These are phyloP conservation scores for Meganola albula DNA, from an alignment of 2,888 invertebrate species.

Conservation along the genomic window DNA sequence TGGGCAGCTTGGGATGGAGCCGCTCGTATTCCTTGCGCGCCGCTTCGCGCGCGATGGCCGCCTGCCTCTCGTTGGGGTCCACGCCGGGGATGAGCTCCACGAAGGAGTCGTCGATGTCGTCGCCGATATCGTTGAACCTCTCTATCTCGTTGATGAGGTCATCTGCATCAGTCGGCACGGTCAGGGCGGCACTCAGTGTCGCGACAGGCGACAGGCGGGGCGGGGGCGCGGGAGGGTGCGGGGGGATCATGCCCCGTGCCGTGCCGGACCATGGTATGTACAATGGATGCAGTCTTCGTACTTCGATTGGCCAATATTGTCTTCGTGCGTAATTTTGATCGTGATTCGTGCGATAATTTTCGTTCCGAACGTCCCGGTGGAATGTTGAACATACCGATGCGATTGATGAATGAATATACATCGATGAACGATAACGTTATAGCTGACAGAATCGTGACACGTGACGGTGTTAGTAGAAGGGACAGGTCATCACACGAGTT, in stretches of 20 bases:
- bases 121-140: conserved; percentile 93
- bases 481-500: conserved; percentile 56
- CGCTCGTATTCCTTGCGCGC: conserved; percentile 41
- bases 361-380: conserved; percentile 24
- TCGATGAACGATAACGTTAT: conserved; percentile 36
- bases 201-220: conserved; percentile 29
- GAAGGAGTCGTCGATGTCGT: conserved; percentile 95
- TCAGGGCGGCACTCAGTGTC: conserved; percentile 40
- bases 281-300: conserved; percentile 24
- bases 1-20: conserved; percentile 24
- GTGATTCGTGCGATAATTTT: too few species aligned
- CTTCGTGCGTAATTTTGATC: conserved; percentile 10
- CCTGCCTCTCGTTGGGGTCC: conserved; percentile 59
- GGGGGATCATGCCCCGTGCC: conserved; percentile 54
- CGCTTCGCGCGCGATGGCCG: conserved; percentile 28
- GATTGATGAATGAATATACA: conserved; percentile 31
- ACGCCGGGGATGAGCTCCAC: conserved; percentile 85
- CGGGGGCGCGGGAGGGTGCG: conserved; percentile 25
- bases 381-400: conserved; percentile 15
- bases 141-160: conserved; percentile 92
- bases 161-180: conserved; percentile 78
- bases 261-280: conserved; percentile 34
- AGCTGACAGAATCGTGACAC: conserved; percentile 77
- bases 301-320: conserved; percentile 16
- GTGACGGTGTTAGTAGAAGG: conserved; percentile 43